phyloP scores from a whole-genome alignment of 2,797 vertebrate genomes.

The Microhierax caerulescens region DNA sequence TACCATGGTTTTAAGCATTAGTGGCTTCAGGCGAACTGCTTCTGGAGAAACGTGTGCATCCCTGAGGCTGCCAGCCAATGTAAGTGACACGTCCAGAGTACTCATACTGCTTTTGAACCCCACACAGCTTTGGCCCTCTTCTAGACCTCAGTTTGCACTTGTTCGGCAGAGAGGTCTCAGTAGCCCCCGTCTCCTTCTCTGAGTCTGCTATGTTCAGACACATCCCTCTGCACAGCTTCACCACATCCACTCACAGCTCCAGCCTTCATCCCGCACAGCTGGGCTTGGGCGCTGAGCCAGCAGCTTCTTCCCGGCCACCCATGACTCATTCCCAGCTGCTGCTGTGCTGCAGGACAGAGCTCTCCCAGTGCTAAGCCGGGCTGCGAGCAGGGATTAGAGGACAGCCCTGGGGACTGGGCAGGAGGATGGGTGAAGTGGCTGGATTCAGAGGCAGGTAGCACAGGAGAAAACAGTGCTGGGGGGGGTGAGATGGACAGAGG shows the following conservation, averaged over 20 bases:
- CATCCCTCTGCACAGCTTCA: background rate
- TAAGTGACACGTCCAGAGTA: background rate
- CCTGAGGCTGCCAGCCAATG: background rate
- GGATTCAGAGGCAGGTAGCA: background rate
- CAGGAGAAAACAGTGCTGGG: background rate
- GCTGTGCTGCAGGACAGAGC: background rate
- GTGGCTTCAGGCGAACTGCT: background rate
- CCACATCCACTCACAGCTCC: background rate
- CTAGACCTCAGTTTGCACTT: background rate
- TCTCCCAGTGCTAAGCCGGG: background rate
- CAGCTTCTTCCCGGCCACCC: background rate
- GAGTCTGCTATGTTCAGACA: background rate
- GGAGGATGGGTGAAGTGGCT: background rate
- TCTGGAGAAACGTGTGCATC: background rate
- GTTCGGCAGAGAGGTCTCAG: background rate
- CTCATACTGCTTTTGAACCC: background rate
- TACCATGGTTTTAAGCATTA: background rate
- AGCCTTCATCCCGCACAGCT: background rate
- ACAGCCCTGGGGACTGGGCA: background rate
- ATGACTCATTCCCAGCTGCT: background rate
- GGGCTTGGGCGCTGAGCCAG: background rate
- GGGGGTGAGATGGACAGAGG: background rate
- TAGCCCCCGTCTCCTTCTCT: background rate
- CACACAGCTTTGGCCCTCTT: rapidly evolving
- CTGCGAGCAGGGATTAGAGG: background rate